phyloP scores from a whole-genome alignment of 2,797 vertebrate genomes.

The Babyrousa celebensis region DNA sequence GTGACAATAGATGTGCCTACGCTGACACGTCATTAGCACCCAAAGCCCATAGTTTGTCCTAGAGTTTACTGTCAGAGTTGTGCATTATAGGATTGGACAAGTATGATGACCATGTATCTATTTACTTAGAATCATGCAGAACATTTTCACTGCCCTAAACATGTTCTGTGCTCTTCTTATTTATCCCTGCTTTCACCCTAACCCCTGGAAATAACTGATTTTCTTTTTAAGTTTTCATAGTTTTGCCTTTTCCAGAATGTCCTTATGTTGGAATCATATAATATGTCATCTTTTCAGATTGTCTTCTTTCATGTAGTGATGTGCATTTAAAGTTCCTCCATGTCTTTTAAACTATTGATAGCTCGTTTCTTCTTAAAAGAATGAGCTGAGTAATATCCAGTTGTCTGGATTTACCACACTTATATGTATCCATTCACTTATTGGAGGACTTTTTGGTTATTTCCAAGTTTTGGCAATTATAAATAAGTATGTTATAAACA shows the following conservation, averaged over 20 bases:
- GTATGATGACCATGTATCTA: background rate
- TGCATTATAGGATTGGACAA: background rate
- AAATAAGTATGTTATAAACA: constrained; percentile 2
- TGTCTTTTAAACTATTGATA: background rate
- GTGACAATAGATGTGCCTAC: background rate
- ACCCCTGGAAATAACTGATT: background rate
- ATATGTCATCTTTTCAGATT: background rate
- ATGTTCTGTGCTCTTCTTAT: background rate
- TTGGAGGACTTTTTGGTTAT: background rate
- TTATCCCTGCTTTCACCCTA: background rate
- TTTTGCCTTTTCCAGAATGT: constrained; percentile 5
- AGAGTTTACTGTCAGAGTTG: background rate
- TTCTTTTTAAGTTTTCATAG: background rate
- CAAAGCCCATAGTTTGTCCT: background rate
- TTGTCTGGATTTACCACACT: background rate
- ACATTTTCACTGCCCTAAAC: background rate
- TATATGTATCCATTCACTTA: background rate
- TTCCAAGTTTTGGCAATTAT: constrained; percentile 18
- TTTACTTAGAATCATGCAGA: background rate
- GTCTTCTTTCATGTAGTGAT: background rate
- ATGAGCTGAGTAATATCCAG: background rate
- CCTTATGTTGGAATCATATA: background rate
- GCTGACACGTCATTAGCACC: background rate
- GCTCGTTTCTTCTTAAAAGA: constrained; percentile 13
- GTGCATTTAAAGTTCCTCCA: background rate